Evolutionary conservation across 2,113 vertebrate species (phyloP), one percentile per base, ranked within the genome.

Genomic region (Ranitomeya imitator): DNA sequence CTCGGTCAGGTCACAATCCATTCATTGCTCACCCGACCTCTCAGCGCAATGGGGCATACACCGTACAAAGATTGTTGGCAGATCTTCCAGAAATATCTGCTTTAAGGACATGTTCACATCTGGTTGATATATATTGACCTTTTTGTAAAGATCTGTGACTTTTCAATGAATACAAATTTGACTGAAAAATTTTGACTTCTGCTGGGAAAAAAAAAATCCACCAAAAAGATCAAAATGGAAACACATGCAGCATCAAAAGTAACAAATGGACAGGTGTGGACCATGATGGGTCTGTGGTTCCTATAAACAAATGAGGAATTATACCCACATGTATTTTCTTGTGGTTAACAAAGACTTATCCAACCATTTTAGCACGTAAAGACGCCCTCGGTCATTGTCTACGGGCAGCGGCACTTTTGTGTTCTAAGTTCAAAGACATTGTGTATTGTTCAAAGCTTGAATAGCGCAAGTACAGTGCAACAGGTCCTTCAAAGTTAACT

Each of bases 351-450:
- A 85, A 85, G 54, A 85, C 83, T 85, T 85, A 85, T 85, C 67
- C 21, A 52, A 85, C 83, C 52, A 57, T 57, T 85, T 59, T 54
- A 74, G 71, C 54, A 79, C 73, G 18, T 15, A 54, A 57, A 26
- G 54, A 79, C 51, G 51, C 74, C 37, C 74, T 77, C 45, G 52
- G 73, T 51, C 45, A 31, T 51, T 18, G 37, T 10, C 31, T 37
- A 19, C 18, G 14, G 69, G 23, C 23, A 76, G 57, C 51, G n/a
- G 8, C 10, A 12, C 67, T 26, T 26, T 79, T 79, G 77, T 79
- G 52, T 57, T n/a, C 11, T 13, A 85, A 76, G 83, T 85, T 74
- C 83, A 85, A 85, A 85, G 83, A 31, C 67, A 74, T n/a, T 54
- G 3, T 23, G 52, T 55, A 79, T 79, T 79, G 77, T 79, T 79